Conservation (phyloP, 2,797 vertebrate genomes). For the Diplodus puntazzo region DNA sequence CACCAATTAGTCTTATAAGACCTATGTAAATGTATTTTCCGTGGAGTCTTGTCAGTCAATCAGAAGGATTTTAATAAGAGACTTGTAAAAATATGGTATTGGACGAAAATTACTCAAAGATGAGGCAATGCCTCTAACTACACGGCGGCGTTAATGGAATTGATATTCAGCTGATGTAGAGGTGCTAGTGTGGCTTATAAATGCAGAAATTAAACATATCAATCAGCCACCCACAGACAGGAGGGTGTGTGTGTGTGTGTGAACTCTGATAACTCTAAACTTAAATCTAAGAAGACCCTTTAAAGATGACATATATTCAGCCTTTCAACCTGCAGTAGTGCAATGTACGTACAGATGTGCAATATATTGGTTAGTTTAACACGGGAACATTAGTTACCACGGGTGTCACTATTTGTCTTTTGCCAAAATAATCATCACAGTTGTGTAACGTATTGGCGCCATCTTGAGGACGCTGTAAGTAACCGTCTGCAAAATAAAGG, state of each 20-base stretch:
- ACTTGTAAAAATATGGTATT: neutral
- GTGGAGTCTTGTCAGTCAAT: neutral
- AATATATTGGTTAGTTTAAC: neutral
- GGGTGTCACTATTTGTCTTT: neutral
- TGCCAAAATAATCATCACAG: neutral
- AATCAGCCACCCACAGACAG: neutral
- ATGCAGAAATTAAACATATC: neutral
- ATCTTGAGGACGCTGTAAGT: conserved; percentile 55
- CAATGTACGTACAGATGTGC: neutral
- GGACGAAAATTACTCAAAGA: neutral
- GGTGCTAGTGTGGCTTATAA: neutral
- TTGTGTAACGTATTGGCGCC: conserved; percentile 50
- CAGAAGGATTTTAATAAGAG: neutral
- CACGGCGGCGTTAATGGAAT: neutral
- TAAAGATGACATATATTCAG: neutral
- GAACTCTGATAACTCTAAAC: neutral
- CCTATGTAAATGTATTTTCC: too few relatives aligned
- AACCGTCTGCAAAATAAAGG: conserved; percentile 5
- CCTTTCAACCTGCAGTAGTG: neutral
- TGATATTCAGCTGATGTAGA: neutral
- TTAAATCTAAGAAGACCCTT: neutral
- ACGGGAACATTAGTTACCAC: neutral
- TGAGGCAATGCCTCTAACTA: neutral
- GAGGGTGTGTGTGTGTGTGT: neutral
- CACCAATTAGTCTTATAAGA: too few relatives aligned